phyloP scores from a whole-genome alignment of 1,140 invertebrate species.

The Charaxes varanes region DNA sequence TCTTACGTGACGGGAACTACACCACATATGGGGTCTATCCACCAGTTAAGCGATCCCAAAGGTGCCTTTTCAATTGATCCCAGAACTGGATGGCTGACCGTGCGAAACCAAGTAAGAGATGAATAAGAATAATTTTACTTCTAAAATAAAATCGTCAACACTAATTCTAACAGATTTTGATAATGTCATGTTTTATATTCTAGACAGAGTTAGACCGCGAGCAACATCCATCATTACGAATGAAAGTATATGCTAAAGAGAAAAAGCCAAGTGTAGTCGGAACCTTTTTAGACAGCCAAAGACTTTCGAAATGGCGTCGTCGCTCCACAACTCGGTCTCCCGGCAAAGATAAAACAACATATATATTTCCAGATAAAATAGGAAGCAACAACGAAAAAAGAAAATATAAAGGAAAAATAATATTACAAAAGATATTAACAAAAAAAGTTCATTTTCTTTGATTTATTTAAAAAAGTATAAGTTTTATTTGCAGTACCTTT shows the following conservation, averaged over 20 bases:
- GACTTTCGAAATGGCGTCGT: constrained; percentile 53
- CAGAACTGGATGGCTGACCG: constrained; percentile 88
- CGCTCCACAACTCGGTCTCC: constrained; percentile 27
- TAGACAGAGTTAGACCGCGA: constrained; percentile 87
- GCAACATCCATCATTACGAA: constrained; percentile 78
- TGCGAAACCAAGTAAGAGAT: constrained; percentile 78
- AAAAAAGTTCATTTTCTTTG: no score
- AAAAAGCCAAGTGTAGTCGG: constrained; percentile 78
- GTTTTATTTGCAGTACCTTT: no score
- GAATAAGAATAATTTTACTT: no score
- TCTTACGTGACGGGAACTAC: no score
- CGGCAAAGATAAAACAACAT: no score
- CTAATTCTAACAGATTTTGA: no score
- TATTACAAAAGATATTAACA: background rate
- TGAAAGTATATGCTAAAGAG: constrained; percentile 86
- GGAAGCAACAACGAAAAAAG: no score
- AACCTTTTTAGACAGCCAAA: constrained; percentile 49
- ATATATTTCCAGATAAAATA: no score
- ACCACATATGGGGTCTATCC: constrained; percentile 89
- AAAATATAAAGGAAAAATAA: no score
- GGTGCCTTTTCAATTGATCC: constrained; percentile 88
- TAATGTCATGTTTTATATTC: no score
- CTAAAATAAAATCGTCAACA: no score
- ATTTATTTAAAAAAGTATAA: no score
- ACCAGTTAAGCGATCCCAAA: constrained; percentile 82